These are phyloP conservation scores for Labia minor DNA, from an alignment of 2,888 invertebrate species.

Conservation along the genomic window DNA sequence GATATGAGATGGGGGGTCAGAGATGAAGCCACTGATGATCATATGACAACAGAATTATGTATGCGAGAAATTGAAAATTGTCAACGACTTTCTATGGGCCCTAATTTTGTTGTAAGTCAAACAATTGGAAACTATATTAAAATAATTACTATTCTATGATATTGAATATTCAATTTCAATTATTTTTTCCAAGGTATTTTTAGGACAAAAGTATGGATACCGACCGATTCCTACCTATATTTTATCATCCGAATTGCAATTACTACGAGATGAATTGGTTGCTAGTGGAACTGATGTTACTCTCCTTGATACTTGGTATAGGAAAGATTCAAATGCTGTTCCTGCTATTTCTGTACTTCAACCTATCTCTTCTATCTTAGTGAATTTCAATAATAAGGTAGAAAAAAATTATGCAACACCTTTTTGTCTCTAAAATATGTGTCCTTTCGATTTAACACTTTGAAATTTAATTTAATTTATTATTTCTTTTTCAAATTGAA, in stretches of 20 bases:
- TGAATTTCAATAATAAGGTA: conserved; percentile 97
- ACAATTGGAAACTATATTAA: neutral
- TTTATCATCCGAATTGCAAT: conserved; percentile 75
- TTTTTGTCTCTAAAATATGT: too few species aligned
- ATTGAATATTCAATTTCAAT: neutral
- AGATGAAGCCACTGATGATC: conserved; percentile 97
- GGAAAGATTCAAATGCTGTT: conserved; percentile 90
- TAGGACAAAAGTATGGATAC: conserved; percentile 97
- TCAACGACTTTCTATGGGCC: conserved; percentile 92
- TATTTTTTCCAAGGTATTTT: conserved; percentile 57
- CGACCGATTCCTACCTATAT: conserved; percentile 95
- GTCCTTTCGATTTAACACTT: too few species aligned
- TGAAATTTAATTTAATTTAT: too few species aligned
- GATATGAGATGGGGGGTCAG: conserved; percentile 98
- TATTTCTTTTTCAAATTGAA: too few species aligned
- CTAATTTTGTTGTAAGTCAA: conserved; percentile 77
- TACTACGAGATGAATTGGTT: conserved; percentile 74
- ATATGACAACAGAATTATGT: conserved; percentile 97
- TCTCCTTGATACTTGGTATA: conserved; percentile 87
- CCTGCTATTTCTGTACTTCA: conserved; percentile 90
- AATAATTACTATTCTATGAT: neutral
- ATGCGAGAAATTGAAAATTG: conserved; percentile 98
- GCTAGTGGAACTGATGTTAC: conserved; percentile 71
- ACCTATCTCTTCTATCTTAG: conserved; percentile 91
- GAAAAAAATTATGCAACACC: conserved; percentile 20